Conservation (phyloP, 2,797 vertebrate species). For the Podargus strigoides region DNA sequence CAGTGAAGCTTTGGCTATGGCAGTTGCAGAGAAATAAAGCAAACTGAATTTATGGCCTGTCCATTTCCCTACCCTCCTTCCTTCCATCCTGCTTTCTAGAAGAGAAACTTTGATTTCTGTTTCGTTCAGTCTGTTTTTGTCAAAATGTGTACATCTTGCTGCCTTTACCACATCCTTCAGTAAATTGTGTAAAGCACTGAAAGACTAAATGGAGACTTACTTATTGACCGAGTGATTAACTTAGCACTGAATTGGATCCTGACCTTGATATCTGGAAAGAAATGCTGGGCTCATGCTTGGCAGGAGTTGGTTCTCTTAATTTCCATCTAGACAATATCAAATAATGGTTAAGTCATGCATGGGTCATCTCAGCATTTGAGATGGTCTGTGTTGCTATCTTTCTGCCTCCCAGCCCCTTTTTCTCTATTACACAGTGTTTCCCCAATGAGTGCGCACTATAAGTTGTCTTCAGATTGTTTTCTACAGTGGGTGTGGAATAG, state of each 20-base stretch:
- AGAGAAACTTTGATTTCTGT: background rate
- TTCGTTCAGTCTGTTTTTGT: background rate
- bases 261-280: background rate
- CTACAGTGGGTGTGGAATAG: background rate
- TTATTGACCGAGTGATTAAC: background rate
- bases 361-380: background rate
- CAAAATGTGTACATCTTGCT: accelerated
- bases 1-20: background rate
- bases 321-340: background rate
- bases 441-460: background rate
- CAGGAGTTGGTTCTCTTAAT: background rate
- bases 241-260: background rate
- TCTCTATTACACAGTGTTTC: background rate
- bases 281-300: background rate
- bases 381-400: background rate
- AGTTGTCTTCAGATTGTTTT: background rate
- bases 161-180: background rate
- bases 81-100: background rate
- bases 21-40: background rate
- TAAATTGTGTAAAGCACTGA: background rate
- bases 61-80: accelerated
- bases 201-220: background rate
- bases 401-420: background rate
- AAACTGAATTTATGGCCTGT: background rate
- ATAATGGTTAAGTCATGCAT: background rate